Evolutionary conservation across 2,113 vertebrate species (phyloP).

Genomic region (Phalacrocorax pelagicus): DNA sequence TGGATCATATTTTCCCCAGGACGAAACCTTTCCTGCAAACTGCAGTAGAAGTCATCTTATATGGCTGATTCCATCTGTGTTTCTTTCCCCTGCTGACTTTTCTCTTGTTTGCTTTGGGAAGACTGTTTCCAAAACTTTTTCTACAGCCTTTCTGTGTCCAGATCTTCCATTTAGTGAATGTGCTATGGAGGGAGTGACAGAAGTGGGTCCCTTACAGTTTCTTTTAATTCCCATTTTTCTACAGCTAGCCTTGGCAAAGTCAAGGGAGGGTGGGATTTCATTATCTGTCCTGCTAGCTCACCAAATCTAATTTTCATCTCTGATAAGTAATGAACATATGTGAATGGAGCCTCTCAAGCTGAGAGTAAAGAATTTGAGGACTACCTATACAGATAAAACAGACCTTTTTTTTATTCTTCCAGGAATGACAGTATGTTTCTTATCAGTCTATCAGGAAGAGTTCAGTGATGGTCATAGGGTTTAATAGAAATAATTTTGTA

Average conservation of each 20-base stretch:
- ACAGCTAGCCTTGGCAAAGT: not conserved
- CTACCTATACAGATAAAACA: not conserved
- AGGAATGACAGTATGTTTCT: not conserved
- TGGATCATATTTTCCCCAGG: not conserved
- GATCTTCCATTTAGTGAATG: not conserved
- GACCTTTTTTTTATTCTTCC: not conserved
- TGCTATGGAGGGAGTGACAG: too few relatives aligned
- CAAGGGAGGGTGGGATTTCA: not conserved
- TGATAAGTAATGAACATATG: not conserved
- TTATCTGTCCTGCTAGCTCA: not conserved
- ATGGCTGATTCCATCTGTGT: not conserved
- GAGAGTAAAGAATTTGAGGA: too few relatives aligned
- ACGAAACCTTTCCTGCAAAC: not conserved
- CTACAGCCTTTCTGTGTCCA: not conserved
- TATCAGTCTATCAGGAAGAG: not conserved
- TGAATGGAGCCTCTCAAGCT: not conserved
- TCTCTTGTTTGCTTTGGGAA: not conserved
- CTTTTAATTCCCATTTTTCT: not conserved
- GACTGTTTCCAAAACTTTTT: not conserved
- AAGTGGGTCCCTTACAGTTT: not conserved
- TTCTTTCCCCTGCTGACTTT: not conserved
- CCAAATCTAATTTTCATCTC: not conserved
- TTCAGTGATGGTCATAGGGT: not conserved
- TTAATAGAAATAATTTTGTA: not conserved
- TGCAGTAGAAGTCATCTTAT: not conserved